Evolutionary conservation across 2,797 vertebrate genomes (phyloP).

Genomic region (Enteromius trimaculatus): DNA sequence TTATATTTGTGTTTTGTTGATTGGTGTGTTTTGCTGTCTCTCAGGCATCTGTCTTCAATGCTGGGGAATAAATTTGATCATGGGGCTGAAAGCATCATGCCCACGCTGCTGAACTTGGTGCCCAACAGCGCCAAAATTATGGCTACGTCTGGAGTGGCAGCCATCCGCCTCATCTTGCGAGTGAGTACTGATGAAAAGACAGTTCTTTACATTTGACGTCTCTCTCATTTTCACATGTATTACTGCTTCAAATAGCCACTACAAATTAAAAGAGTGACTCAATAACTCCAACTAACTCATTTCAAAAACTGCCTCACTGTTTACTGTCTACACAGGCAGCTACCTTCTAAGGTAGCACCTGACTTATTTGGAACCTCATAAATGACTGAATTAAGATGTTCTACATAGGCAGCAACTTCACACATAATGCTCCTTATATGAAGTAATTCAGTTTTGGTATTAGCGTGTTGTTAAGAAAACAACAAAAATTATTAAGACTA

Average conservation of each 20-base stretch:
- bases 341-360: not conserved
- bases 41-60: conserved; percentile 89
- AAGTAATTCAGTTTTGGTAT: not conserved
- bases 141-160: conserved; percentile 93
- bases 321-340: not conserved
- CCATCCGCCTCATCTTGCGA: conserved; percentile 94
- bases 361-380: not conserved
- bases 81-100: conserved; percentile 96
- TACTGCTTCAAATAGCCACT: not conserved
- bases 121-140: conserved; percentile 99
- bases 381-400: too few species aligned
- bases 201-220: not conserved
- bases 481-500: too few species aligned
- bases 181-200: conserved; percentile 75
- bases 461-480: not conserved
- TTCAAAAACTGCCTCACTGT: not conserved
- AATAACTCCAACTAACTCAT: too few species aligned
- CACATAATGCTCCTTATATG: not conserved
- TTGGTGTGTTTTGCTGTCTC: conserved; percentile 31
- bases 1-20: not conserved
- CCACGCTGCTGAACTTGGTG: conserved; percentile 96
- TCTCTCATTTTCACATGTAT: not conserved
- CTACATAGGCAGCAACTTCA: not conserved
- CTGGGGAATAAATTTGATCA: conserved; percentile 98
- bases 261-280: not conserved